A percentile compares a stretch with the other conserved stretches of the same genome.
These are phyloP conservation scores for Nothocercus julius DNA, from an alignment of 2,113 vertebrate genomes.

Conservation along the genomic window DNA sequence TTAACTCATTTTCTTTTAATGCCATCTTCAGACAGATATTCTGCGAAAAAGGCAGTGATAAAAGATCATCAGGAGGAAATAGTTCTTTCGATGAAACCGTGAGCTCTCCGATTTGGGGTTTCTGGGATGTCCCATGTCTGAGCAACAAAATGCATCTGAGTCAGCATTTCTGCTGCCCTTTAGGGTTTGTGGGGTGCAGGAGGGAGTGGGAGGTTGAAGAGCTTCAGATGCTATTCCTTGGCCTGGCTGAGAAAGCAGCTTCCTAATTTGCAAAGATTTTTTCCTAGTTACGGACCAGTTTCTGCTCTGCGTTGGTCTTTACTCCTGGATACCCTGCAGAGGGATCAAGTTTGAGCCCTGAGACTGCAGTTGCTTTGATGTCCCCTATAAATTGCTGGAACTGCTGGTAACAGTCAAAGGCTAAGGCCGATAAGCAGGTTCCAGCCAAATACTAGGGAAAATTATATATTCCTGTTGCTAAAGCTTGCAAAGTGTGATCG, in stretches of 20 bases:
- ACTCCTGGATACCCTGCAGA: background rate
- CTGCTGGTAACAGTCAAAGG: background rate
- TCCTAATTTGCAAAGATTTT: background rate
- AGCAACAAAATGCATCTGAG: background rate
- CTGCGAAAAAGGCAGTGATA: no score
- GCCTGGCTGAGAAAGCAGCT: background rate
- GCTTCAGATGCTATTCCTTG: no score
- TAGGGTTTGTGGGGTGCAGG: background rate
- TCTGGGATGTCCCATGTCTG: background rate
- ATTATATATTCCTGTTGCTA: background rate
- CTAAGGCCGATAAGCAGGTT: background rate
- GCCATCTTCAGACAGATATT: no score
- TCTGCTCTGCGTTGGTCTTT: background rate
- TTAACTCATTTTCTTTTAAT: no score
- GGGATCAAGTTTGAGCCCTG: background rate
- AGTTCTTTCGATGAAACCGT: background rate
- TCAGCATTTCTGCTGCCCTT: background rate
- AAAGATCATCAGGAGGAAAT: background rate
- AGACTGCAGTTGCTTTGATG: background rate
- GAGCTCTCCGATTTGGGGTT: background rate
- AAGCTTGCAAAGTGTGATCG: background rate
- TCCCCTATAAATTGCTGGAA: background rate
- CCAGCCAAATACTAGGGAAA: background rate
- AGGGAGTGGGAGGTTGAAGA: background rate
- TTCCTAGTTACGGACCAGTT: background rate